phyloP scores from a whole-genome alignment of 2,113 vertebrate species.

The Centrocercus urophasianus region DNA sequence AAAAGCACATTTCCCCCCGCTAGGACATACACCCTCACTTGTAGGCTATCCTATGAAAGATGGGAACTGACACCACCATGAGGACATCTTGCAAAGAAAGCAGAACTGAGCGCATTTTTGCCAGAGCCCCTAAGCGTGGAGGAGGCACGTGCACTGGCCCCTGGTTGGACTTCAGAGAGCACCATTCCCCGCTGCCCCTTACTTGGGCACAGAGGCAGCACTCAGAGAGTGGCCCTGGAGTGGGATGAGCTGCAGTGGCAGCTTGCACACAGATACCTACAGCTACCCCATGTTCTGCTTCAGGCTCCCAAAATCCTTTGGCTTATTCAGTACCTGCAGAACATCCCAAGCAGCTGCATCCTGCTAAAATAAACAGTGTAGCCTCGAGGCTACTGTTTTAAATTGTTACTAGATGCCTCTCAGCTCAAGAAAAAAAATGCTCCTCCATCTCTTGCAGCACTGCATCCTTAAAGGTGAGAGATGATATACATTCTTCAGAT shows the following conservation, averaged over 20 bases:
- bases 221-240: rapidly evolving
- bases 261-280: neutral
- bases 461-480: neutral
- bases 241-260: neutral
- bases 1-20: neutral
- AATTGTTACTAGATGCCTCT: neutral
- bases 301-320: neutral
- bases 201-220: neutral
- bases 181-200: neutral
- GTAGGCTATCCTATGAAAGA: neutral
- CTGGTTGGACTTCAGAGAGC: rapidly evolving
- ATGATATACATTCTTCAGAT: neutral
- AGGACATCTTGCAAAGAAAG: constrained; percentile 16
- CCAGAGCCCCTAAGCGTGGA: rapidly evolving
- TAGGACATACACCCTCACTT: neutral
- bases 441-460: neutral
- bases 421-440: neutral
- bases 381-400: neutral
- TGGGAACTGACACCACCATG: constrained; percentile 41
- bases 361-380: neutral
- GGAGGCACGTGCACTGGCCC: neutral
- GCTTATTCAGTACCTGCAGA: neutral
- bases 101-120: neutral
- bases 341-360: neutral
- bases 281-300: neutral